phyloP scores from a whole-genome alignment of 2,113 vertebrate species.

The Mastomys natalensis region DNA sequence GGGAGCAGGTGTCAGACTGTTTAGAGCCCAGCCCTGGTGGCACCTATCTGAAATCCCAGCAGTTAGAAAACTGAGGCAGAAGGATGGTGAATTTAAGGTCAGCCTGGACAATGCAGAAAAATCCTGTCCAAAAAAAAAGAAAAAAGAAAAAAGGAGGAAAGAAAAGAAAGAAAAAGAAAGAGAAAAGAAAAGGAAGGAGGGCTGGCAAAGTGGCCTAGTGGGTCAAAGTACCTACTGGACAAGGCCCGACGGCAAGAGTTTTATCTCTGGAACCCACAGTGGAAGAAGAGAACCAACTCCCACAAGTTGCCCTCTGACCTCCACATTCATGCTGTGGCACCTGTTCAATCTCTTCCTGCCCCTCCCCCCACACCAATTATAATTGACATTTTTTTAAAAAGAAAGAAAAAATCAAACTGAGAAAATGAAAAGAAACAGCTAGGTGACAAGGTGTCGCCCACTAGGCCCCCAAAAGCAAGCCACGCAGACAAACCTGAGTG shows the following conservation, averaged over 20 bases:
- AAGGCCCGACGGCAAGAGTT: background rate
- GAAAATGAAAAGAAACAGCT: background rate
- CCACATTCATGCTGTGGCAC: background rate
- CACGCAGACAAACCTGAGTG: background rate
- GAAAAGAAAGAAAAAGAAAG: rapidly evolving
- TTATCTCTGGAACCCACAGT: background rate
- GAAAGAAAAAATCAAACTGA: background rate
- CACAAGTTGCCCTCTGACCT: background rate
- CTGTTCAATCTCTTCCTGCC: background rate
- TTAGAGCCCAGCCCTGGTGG: background rate
- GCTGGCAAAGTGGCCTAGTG: background rate
- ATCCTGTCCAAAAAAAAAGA: background rate
- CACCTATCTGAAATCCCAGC: background rate
- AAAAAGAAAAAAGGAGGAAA: rapidly evolving
- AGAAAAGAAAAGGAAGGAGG: background rate
- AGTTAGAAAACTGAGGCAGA: background rate
- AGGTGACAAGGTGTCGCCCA: background rate
- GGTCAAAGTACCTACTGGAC: too few relatives aligned
- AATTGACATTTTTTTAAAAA: background rate
- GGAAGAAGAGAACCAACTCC: background rate
- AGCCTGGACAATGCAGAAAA: too few relatives aligned
- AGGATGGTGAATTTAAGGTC: background rate
- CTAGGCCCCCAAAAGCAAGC: background rate
- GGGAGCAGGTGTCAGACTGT: background rate
- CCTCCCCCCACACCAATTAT: background rate